Evolutionary conservation across 1,140 invertebrate species (phyloP), one percentile per base, ranked within the genome.

Genomic region (Trichonephila clavata): DNA sequence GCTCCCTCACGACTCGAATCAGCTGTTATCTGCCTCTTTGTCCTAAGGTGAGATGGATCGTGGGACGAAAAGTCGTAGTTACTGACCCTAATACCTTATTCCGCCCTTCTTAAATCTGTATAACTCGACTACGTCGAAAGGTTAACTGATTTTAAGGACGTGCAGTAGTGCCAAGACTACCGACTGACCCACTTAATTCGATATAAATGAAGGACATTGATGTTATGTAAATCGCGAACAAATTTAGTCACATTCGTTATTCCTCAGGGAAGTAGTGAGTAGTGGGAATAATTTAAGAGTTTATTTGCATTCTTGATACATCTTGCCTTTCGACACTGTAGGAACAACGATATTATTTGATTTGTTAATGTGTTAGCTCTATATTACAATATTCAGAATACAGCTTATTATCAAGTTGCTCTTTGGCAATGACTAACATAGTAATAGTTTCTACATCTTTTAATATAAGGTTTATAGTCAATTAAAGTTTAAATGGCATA

Each of bases 71-170:
- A 84, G 57, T 59, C 21, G 83, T 59, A 59, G 50, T n/a, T 21
- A 87, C 32, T 87, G 86, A 63, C 86, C 86, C 61, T 24, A 63
- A 87, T 87, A 87, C 86, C 86, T 63, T 87, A 87, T 63, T 87
- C 59, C 86, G 86, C 86, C 86, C 60, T 57, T 63, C 86, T 87
- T 87, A 84, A 27, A 60, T 84, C 50, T 60, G 27, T 59, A 27
- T 50, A 50, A 60, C 57, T 84, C 83, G 83, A 50, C 83, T 60
- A 84, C 83, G 57, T 10, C 57, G 21, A 32, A 87, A 87, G 86
- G 86, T 87, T 57, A 87, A 59, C 43, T 27, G 50, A 18, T 8
- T 84, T 60, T 63, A 63, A 87, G 50, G 60, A 65, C 86, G 63
- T 59, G 50, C 27, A 84, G 39, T 84, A 57, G 43, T 16, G 7